These are phyloP conservation scores for Peromyscus nudipes DNA, from an alignment of 2,797 vertebrate genomes.

Conservation along the genomic window DNA sequence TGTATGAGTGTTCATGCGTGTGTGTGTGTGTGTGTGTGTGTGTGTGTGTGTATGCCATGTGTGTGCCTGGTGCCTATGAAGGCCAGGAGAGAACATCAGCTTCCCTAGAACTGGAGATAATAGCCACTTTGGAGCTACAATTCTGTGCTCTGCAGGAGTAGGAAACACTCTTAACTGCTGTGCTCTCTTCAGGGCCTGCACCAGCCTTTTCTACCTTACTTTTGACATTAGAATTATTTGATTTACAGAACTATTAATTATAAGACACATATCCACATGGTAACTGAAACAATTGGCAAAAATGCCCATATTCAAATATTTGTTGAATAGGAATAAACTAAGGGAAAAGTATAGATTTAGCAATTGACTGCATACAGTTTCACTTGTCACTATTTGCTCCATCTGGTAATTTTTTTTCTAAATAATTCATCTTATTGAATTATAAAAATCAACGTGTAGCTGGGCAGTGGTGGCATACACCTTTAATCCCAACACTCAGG, in stretches of 20 bases:
- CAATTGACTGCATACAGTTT: neutral
- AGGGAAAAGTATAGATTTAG: neutral
- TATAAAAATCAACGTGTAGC: neutral
- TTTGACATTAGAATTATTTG: neutral
- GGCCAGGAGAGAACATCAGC: neutral
- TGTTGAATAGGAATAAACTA: neutral
- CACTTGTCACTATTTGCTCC: neutral
- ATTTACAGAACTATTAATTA: neutral
- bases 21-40: neutral
- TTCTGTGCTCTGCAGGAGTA: neutral
- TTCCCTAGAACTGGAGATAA: neutral
- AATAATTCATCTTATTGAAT: conserved; percentile 32
- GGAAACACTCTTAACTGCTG: neutral
- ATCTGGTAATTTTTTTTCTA: neutral
- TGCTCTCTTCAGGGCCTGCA: neutral
- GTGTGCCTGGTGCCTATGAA: neutral
- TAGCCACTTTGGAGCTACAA: too few species aligned
- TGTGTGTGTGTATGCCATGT: neutral
- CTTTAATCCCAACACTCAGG: too few species aligned
- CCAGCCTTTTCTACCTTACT: neutral
- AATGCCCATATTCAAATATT: neutral
- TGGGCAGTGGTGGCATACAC: too few species aligned
- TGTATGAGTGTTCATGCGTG: neutral
- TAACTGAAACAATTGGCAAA: neutral
- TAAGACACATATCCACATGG: neutral